phyloP scores from a whole-genome alignment of 2,888 invertebrate species.

The Tetrapedia diversipes region DNA sequence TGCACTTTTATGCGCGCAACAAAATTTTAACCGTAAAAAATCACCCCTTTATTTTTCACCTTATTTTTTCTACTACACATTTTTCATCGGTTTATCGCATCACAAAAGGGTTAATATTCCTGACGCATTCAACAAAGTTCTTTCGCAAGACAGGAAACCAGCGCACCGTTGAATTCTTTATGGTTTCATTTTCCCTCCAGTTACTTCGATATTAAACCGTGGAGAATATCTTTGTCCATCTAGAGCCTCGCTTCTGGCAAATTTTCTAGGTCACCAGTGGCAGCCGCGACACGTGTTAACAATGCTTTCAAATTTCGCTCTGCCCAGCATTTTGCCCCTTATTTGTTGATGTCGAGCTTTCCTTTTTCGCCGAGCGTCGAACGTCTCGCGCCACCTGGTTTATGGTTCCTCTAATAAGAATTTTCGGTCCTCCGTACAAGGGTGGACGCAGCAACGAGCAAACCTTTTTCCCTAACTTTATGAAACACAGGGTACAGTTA shows the following conservation, averaged over 20 bases:
- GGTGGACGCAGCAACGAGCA: background rate
- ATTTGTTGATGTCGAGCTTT: background rate
- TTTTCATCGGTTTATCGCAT: background rate
- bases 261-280: slow-evolving; percentile 27
- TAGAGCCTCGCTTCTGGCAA: background rate
- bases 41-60: background rate
- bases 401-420: slow-evolving; percentile 5
- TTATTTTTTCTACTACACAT: background rate
- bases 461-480: background rate
- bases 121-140: background rate
- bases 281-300: slow-evolving; percentile 11
- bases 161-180: slow-evolving; percentile 6
- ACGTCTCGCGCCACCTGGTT: background rate
- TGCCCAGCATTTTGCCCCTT: background rate
- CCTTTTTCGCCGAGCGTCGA: background rate
- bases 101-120: background rate
- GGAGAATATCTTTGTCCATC: background rate
- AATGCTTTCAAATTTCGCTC: slow-evolving; percentile 6
- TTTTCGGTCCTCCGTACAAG: background rate
- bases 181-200: slow-evolving; percentile 3
- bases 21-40: background rate
- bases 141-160: background rate
- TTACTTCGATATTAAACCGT: slow-evolving; percentile 10
- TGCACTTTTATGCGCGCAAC: too few species aligned
- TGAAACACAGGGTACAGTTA: slow-evolving; percentile 3